These are phyloP conservation scores for Phalacrocorax pelagicus DNA, from an alignment of 2,113 vertebrate species.

Conservation along the genomic window DNA sequence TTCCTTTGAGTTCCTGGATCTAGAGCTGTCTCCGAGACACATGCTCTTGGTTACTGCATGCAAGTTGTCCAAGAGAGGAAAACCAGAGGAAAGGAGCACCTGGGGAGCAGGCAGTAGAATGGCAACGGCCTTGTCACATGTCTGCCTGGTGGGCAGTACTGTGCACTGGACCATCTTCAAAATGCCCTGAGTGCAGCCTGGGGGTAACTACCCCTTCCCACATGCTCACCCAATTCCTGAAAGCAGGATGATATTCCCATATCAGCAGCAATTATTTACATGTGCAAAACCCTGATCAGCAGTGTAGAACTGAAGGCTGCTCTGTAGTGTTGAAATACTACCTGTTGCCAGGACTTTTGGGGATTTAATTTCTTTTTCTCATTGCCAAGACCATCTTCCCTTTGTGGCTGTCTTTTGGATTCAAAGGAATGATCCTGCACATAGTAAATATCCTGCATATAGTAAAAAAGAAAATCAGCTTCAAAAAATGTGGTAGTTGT, in stretches of 20 bases:
- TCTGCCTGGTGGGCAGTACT: neutral
- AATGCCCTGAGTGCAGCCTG: neutral
- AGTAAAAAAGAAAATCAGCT: neutral
- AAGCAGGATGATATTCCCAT: neutral
- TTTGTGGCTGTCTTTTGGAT: neutral
- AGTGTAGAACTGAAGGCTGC: neutral
- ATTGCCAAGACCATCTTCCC: neutral
- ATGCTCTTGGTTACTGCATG: neutral
- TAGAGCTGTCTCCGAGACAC: neutral
- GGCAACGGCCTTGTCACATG: rapidly evolving
- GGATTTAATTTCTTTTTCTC: neutral
- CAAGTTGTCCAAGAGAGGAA: neutral
- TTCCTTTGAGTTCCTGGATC: neutral
- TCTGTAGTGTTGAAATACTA: neutral
- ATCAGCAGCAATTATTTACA: neutral
- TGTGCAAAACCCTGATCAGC: neutral
- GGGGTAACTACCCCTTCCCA: neutral
- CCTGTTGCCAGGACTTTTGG: neutral
- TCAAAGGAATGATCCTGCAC: neutral
- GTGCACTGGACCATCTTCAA: neutral
- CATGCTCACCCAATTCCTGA: neutral
- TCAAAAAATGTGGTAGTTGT: neutral
- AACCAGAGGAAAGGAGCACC: neutral
- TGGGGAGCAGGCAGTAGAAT: neutral
- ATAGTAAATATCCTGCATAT: neutral